A percentile compares a stretch with the other conserved stretches of the same genome.
Conservation (phyloP, 1,140 invertebrate species). For the Sminthurinus signatus region DNA sequence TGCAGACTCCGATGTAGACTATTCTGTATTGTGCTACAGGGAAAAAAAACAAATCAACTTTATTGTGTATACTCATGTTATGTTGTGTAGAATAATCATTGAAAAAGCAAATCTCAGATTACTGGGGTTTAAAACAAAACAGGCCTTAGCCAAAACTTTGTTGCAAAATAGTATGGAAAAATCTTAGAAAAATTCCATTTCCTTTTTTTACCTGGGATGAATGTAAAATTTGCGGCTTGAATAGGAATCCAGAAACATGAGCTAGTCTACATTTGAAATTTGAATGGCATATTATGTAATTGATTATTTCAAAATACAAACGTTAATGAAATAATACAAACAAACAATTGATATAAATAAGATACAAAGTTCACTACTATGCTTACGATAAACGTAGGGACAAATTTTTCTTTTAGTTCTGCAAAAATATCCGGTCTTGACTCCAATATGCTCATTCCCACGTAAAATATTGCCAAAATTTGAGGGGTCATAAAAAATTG, state of each 20-base stretch:
- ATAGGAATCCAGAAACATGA: constrained; percentile 72
- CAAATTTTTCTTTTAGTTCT: constrained; percentile 64
- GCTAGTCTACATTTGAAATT: constrained; percentile 41
- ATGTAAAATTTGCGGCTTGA: constrained; percentile 64
- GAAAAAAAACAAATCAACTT: too few relatives aligned
- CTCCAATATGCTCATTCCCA: constrained; percentile 65
- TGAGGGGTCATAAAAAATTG: constrained; percentile 69
- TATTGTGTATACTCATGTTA: too few relatives aligned
- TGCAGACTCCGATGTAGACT: constrained; percentile 62
- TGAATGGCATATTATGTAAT: neutral
- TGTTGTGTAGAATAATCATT: too few relatives aligned
- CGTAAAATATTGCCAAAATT: constrained; percentile 62
- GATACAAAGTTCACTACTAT: neutral
- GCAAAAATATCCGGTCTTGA: constrained; percentile 57
- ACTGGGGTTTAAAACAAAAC: too few relatives aligned
- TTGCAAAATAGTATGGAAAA: too few relatives aligned
- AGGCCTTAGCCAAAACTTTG: too few relatives aligned
- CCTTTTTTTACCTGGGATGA: too few relatives aligned
- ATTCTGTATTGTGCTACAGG: constrained; percentile 60
- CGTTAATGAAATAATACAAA: neutral
- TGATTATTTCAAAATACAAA: neutral
- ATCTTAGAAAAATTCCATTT: too few relatives aligned
- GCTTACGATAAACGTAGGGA: constrained; percentile 58
- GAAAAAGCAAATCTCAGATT: too few relatives aligned
- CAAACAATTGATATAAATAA: neutral